These are phyloP conservation scores for Antheraea assamensis DNA, from an alignment of 2,888 invertebrate genomes.

Conservation along the genomic window DNA sequence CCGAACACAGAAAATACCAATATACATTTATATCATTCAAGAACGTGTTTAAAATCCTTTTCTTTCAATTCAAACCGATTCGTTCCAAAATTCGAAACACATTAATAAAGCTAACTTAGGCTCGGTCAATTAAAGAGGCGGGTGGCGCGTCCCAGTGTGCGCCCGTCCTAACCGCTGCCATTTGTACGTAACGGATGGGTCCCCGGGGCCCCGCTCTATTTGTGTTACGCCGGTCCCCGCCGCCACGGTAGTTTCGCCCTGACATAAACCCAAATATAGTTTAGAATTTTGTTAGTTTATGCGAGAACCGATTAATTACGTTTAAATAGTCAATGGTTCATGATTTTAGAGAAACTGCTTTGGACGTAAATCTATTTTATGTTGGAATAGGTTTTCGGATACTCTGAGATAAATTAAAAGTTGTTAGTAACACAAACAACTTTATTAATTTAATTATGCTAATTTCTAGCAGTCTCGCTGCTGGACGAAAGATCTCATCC, in stretches of 20 bases:
- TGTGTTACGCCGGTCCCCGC: constrained; percentile 20
- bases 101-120: constrained; percentile 24
- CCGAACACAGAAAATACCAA: too few species aligned
- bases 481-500: too few species aligned
- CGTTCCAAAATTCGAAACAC: constrained; percentile 22
- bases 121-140: constrained; percentile 24
- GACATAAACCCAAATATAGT: constrained; percentile 27
- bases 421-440: too few species aligned
- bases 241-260: constrained; percentile 18
- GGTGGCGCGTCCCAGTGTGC: constrained; percentile 19
- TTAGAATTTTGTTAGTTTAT: constrained; percentile 27
- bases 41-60: constrained; percentile 25
- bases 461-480: too few species aligned
- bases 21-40: neutral
- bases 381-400: too few species aligned
- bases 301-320: neutral
- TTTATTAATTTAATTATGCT: too few species aligned
- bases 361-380: neutral
- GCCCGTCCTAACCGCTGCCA: constrained; percentile 24
- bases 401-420: too few species aligned
- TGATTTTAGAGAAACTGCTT: neutral
- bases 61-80: constrained; percentile 26
- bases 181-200: constrained; percentile 24
- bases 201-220: constrained; percentile 24
- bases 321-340: neutral